A percentile compares a stretch with the other conserved stretches of the same genome.
phyloP scores from a whole-genome alignment of 2,888 invertebrate genomes.

The Neoscelio sp. region DNA sequence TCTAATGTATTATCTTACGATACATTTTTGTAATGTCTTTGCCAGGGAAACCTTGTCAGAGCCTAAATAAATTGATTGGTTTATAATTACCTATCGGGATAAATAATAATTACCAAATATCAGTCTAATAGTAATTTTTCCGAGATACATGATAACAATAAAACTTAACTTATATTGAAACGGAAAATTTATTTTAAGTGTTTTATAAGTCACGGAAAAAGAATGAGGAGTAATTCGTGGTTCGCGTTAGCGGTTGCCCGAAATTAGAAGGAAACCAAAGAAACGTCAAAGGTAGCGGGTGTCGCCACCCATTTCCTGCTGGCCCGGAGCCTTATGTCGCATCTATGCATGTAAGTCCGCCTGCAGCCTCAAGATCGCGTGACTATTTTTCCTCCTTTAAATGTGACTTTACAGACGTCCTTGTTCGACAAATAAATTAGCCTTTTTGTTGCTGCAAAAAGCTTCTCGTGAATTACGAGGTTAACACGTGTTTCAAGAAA shows the following conservation, averaged over 20 bases:
- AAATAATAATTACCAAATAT: no score
- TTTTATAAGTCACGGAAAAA: constrained; percentile 24
- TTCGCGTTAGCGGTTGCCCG: constrained; percentile 47
- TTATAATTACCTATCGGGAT: no score
- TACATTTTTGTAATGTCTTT: no score
- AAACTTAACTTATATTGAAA: neutral
- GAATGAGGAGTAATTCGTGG: constrained; percentile 16
- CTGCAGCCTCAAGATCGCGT: constrained; percentile 57
- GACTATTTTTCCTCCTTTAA: constrained; percentile 58
- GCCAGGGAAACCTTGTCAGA: no score
- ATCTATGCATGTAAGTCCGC: constrained; percentile 21
- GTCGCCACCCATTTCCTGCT: constrained; percentile 80
- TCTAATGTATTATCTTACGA: no score
- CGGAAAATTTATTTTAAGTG: neutral
- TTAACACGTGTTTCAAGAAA: constrained; percentile 12
- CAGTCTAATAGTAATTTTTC: no score
- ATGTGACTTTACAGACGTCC: constrained; percentile 38
- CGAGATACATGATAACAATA: neutral
- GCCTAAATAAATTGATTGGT: no score
- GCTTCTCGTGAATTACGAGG: constrained; percentile 21
- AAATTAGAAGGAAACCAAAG: constrained; percentile 63
- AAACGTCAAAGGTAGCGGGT: constrained; percentile 79
- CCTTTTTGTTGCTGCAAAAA: constrained; percentile 25
- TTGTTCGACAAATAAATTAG: constrained; percentile 49
- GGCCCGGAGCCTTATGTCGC: constrained; percentile 71